Conservation (phyloP, 2,888 invertebrate species). For the Cyaniris semiargus region DNA sequence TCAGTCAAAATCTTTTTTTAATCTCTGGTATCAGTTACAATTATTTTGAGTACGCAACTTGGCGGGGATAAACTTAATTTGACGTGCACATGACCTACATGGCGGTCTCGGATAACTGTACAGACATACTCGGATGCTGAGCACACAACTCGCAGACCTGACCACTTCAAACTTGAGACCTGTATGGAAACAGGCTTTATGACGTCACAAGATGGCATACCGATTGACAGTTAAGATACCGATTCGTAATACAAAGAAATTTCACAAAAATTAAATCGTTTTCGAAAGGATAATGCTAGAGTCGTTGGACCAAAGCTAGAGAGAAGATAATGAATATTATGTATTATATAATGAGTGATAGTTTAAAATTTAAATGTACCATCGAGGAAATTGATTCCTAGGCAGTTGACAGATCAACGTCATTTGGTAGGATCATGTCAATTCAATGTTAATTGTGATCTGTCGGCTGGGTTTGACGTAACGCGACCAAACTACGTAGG, state of each 20-base stretch:
- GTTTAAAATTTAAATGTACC: not conserved
- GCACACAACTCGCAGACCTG: slow-evolving; percentile 42
- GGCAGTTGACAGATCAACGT: too few species aligned
- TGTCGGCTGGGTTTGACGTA: too few species aligned
- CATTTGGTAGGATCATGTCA: too few species aligned
- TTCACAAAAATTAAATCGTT: not conserved
- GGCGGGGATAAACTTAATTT: slow-evolving; percentile 54
- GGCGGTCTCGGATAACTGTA: slow-evolving; percentile 67
- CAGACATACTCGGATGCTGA: slow-evolving; percentile 50
- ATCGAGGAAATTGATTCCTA: too few species aligned
- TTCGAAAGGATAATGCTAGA: too few species aligned
- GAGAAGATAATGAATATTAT: not conserved
- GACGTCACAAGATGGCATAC: not conserved
- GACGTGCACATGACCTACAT: slow-evolving; percentile 69
- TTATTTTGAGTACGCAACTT: not conserved
- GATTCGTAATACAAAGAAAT: not conserved
- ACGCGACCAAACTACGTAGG: too few species aligned
- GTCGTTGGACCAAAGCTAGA: not conserved
- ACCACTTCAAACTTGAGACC: not conserved
- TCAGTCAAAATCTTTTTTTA: not conserved
- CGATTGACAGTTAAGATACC: not conserved
- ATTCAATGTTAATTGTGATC: too few species aligned
- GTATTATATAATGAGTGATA: not conserved
- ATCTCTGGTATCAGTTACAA: not conserved
- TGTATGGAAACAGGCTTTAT: not conserved